Conservation (phyloP, 2,888 invertebrate species). For the Achlya flavicornis region DNA sequence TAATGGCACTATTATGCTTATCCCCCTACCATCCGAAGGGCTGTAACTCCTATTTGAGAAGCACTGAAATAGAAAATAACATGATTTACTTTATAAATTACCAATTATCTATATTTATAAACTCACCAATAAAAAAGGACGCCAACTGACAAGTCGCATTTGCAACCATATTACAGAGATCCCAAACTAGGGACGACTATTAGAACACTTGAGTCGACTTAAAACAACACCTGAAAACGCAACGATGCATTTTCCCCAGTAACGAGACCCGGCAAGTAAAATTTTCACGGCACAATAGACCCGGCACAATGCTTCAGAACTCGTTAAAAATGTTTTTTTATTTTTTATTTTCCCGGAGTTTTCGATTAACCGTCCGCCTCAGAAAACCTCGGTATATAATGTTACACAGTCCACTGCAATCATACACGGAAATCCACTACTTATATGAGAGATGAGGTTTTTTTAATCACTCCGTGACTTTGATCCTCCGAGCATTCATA, state of each 20-base stretch:
- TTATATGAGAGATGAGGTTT: constrained; percentile 29
- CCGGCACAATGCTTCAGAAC: constrained; percentile 52
- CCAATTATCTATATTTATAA: constrained; percentile 7
- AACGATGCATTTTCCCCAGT: constrained; percentile 47
- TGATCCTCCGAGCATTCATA: constrained; percentile 9
- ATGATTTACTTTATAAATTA: too few relatives aligned
- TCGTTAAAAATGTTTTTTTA: constrained; percentile 53
- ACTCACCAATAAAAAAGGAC: constrained; percentile 70
- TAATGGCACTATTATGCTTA: too few relatives aligned
- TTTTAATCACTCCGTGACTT: constrained; percentile 23
- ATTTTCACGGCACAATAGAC: constrained; percentile 45
- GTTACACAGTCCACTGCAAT: constrained; percentile 35
- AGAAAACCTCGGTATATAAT: constrained; percentile 32
- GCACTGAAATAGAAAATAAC: neutral
- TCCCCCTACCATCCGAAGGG: too few relatives aligned
- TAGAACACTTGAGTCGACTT: constrained; percentile 31
- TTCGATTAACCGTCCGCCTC: constrained; percentile 27
- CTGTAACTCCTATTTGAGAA: too few relatives aligned
- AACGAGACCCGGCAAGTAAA: constrained; percentile 11
- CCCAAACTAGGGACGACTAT: constrained; percentile 14
- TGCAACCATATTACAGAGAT: constrained; percentile 50
- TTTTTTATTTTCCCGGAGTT: constrained; percentile 22
- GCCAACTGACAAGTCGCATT: constrained; percentile 56
- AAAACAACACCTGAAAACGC: constrained; percentile 50
- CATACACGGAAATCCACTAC: constrained; percentile 30